A percentile compares a stretch with the other conserved stretches of the same genome.
Evolutionary conservation across 1,140 invertebrate genomes (phyloP).

Genomic region (Anoplophora glabripennis): DNA sequence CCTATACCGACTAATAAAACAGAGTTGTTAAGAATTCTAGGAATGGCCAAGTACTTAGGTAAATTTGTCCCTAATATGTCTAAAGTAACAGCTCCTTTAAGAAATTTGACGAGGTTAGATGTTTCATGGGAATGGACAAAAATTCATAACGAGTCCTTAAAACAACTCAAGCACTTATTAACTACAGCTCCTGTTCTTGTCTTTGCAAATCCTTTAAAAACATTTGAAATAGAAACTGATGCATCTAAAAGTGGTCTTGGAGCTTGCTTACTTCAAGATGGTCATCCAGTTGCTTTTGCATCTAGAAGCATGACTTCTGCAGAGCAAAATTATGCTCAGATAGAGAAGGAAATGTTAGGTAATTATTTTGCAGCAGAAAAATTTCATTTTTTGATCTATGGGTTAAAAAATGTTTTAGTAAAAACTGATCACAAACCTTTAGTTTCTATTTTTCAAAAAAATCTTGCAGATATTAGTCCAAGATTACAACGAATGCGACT

Average conservation of each 20-base stretch:
- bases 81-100: slow-evolving; percentile 10
- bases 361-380: slow-evolving; percentile 8
- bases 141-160: background rate
- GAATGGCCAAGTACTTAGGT: slow-evolving; percentile 3
- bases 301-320: slow-evolving; percentile 42
- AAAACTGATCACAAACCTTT: slow-evolving; percentile 18
- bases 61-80: slow-evolving; percentile 18
- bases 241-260: slow-evolving; percentile 43
- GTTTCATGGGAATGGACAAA: slow-evolving; percentile 8
- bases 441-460: slow-evolving; percentile 22
- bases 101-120: slow-evolving; percentile 3
- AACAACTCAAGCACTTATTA: slow-evolving; percentile 1
- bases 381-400: slow-evolving; percentile 3
- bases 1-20: background rate
- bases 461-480: no score
- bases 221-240: slow-evolving; percentile 41
- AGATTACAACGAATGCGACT: no score
- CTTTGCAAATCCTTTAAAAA: slow-evolving; percentile 33
- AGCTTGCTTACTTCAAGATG: slow-evolving; percentile 40
- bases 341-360: slow-evolving; percentile 9
- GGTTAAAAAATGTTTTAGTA: background rate
- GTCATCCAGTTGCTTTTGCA: slow-evolving; percentile 39
- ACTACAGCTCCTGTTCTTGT: slow-evolving; percentile 29
- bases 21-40: background rate
- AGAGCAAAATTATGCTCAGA: slow-evolving; percentile 41